Percentiles rank a stretch among this genome's conserved stretches.
phyloP scores from a whole-genome alignment of 2,113 vertebrate genomes.

The Actenoides lindsayi region DNA sequence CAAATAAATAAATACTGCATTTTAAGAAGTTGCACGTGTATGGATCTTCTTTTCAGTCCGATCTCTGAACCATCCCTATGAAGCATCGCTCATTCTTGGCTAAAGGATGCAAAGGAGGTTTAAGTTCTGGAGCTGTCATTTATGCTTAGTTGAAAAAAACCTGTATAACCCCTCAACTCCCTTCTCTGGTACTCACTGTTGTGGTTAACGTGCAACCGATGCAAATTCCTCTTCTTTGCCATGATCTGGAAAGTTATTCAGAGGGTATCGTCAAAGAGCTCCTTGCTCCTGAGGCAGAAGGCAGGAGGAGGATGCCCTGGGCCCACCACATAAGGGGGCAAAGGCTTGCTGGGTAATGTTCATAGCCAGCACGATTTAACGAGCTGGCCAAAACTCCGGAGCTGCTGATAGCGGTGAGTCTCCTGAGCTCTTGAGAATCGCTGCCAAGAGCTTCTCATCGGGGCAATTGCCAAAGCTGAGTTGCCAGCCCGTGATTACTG shows the following conservation, averaged over 20 bases:
- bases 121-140: not conserved
- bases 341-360: not conserved
- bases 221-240: not conserved
- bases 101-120: not conserved
- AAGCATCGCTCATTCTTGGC: not conserved
- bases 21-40: not conserved
- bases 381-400: not conserved
- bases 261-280: not conserved
- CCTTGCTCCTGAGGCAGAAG: not conserved
- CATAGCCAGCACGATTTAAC: not conserved
- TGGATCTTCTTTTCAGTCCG: not conserved
- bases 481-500: slow-evolving; percentile 16
- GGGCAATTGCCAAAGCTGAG: not conserved
- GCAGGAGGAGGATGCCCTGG: not conserved
- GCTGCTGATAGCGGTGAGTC: not conserved
- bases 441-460: slow-evolving; percentile 42
- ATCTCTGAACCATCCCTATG: not conserved
- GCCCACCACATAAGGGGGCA: not conserved
- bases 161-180: not conserved
- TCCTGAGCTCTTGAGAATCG: slow-evolving; percentile 10
- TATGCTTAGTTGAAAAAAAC: not conserved
- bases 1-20: not conserved
- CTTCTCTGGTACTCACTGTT: not conserved
- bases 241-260: not conserved
- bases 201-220: not conserved